Evolutionary conservation across 2,113 vertebrate genomes (phyloP), one percentile per base, ranked within the genome.

Genomic region (Chelonoidis abingdonii): DNA sequence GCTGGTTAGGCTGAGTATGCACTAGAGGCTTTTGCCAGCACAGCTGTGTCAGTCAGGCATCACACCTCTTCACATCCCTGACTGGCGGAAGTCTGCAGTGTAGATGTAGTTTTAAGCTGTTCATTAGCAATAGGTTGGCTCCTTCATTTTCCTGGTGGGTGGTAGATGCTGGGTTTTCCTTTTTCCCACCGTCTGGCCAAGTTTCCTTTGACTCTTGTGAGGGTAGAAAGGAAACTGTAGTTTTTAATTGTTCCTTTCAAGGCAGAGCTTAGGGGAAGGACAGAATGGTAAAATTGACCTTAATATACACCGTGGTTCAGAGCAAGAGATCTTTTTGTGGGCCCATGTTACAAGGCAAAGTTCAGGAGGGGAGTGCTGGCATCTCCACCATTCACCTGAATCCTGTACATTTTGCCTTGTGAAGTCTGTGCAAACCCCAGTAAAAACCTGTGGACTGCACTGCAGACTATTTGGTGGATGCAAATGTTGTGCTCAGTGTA

Each of bases 391-490:
- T 35, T 24, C 38, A 3, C 59, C 22, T 25, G 19, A 59, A 65
- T 54, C 80, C 65, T 0, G 3, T 72, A n/a, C 31, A 35, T 19
- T 17, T 56, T 54, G 94, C 38, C 53, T 44, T n/a, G 47, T 52
- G 91, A 47, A 27, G 27, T 79, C 65, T 9, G 0, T 11, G 35
- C 49, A 2, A 13, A 47, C 2, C 0, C 16, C 35, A n/a, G 8
- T 31, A 31, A 52, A 38, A 29, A 1, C 29, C 21, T 0, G 1
- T 0, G 0, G 79, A 53, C 10, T 83, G 21, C 52, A 21, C 50
- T 53, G 78, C 0, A 0, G 84, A 84, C 47, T 2, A 2, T 3
- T 79, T 59, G 19, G 75, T 72, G 52, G 52, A 8, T 78, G 49
- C 1, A 9, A 52, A 52, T 87, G 19, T 35, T 91, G 82, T 79